A percentile compares a stretch with the other conserved stretches of the same genome.
These are phyloP conservation scores for Anas capensis DNA, from an alignment of 2,797 vertebrate species.

Conservation along the genomic window DNA sequence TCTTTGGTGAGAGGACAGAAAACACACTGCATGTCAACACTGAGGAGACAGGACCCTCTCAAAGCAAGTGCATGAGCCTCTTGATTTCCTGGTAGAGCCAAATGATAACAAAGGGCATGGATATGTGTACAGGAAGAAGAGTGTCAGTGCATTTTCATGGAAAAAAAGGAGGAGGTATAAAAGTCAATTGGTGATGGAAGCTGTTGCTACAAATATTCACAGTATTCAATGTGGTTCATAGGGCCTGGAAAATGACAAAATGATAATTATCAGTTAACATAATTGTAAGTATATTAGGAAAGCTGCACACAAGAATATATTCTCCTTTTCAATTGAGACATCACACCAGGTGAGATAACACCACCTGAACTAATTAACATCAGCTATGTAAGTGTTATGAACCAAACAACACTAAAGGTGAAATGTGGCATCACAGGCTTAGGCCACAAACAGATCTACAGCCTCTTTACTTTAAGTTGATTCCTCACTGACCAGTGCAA, in stretches of 20 bases:
- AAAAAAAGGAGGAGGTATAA: neutral
- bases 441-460: neutral
- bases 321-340: neutral
- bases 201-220: neutral
- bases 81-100: neutral
- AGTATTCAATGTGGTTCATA: neutral
- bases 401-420: neutral
- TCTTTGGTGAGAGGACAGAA: neutral
- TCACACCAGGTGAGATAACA: neutral
- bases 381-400: accelerated
- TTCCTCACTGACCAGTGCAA: neutral
- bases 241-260: neutral
- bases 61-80: neutral
- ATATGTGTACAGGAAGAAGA: neutral
- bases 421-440: neutral
- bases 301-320: neutral
- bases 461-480: neutral
- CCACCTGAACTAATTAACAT: neutral
- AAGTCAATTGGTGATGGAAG: neutral
- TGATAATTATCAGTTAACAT: neutral
- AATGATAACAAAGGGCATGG: neutral
- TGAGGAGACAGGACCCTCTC: neutral
- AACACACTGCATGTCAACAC: neutral
- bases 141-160: neutral
- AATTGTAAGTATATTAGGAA: neutral